phyloP scores from a whole-genome alignment of 2,797 vertebrate species.

The Sarcophilus harrisii region DNA sequence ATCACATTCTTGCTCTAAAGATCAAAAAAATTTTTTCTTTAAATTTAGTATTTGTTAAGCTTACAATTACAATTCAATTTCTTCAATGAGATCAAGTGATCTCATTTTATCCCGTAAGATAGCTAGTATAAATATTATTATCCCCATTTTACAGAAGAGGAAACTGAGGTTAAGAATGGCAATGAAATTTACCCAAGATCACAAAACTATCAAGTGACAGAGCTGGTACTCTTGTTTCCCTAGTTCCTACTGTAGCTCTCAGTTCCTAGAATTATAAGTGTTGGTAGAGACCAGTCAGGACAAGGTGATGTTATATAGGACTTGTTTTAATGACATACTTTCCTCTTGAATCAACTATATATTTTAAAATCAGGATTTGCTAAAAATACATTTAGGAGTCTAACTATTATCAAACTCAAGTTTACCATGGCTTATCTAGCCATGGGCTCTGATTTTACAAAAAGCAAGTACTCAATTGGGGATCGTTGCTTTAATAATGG shows the following conservation, averaged over 20 bases:
- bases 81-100: neutral
- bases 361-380: neutral
- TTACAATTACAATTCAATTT: neutral
- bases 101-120: neutral
- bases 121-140: neutral
- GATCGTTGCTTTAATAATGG: neutral
- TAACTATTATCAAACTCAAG: neutral
- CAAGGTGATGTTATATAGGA: neutral
- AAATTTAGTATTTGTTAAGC: neutral
- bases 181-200: neutral
- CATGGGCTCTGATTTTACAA: conserved; percentile 23
- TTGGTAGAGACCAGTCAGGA: neutral
- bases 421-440: conserved; percentile 29
- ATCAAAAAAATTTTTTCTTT: neutral
- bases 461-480: neutral
- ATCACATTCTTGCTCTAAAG: neutral
- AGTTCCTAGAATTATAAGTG: neutral
- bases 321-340: neutral
- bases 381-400: neutral
- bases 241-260: neutral
- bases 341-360: neutral
- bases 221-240: neutral
- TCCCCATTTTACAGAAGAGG: neutral
- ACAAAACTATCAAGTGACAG: neutral
- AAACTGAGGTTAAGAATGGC: neutral